These are phyloP conservation scores for Aplocera efformata DNA, from an alignment of 2,888 invertebrate genomes.

Conservation along the genomic window DNA sequence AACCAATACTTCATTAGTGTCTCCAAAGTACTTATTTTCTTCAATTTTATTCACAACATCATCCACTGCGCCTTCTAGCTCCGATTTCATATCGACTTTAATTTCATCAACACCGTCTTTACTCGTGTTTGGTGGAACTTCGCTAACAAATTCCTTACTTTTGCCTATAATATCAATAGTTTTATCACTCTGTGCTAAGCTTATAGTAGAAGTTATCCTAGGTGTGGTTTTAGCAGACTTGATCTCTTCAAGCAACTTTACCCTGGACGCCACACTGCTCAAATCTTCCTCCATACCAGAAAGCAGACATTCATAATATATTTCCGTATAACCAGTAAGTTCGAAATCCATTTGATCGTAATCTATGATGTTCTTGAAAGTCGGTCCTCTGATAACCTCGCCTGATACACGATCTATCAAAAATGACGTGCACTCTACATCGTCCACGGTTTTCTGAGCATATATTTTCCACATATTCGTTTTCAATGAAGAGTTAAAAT, in stretches of 20 bases:
- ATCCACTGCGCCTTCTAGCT: constrained; percentile 36
- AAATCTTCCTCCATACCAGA: constrained; percentile 57
- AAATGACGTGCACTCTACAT: constrained; percentile 57
- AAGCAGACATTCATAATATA: constrained; percentile 61
- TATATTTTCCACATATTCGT: constrained; percentile 63
- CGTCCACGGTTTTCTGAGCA: constrained; percentile 48
- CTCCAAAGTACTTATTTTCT: constrained; percentile 50
- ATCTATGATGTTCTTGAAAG: constrained; percentile 67
- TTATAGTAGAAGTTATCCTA: constrained; percentile 35
- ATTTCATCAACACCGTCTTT: constrained; percentile 7
- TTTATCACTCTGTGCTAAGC: constrained; percentile 28
- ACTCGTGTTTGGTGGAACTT: too few relatives aligned
- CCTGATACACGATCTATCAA: constrained; percentile 62
- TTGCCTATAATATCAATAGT: constrained; percentile 19
- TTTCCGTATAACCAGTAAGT: constrained; percentile 61
- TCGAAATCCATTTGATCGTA: constrained; percentile 69
- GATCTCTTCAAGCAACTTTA: constrained; percentile 56
- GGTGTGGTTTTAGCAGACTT: constrained; percentile 50
- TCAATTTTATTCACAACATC: constrained; percentile 51
- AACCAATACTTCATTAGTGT: constrained; percentile 49
- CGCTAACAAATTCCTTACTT: constrained; percentile 4
- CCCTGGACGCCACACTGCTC: constrained; percentile 60
- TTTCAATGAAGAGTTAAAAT: constrained; percentile 63
- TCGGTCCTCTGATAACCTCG: constrained; percentile 61
- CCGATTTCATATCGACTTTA: constrained; percentile 30